Evolutionary conservation across 2,113 vertebrate species (phyloP), one percentile per base, ranked within the genome.

Genomic region (Spilogale gracilis): DNA sequence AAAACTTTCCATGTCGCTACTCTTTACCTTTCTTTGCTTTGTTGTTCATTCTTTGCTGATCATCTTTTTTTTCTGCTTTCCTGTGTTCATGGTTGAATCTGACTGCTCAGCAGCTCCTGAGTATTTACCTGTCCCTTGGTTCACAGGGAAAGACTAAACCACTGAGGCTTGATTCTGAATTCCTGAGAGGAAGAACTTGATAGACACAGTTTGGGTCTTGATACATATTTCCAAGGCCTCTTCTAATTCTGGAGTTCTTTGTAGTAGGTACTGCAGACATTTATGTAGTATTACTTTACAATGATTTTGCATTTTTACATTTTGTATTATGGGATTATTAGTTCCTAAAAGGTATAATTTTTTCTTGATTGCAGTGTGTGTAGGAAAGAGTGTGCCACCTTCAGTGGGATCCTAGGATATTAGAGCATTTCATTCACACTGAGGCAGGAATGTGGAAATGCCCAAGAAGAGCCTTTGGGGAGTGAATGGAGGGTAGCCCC

Each of bases 261-360:
- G 32, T 69, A 69, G 60, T 56, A 13, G 81, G 25, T 25, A 73
- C 5, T 54, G 32, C 0, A 92, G 30, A 52, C 32, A 63, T 63
- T 45, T 85, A 67, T 18, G 54, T 82, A n/a, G 38, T 38, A 38
- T 38, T 38, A 38, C 38, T 38, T 38, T 38, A 38, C 38, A 38
- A 38, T 87, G 78, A 52, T 25, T 95, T 89, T 89, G 58, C 38
- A 80, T 86, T 82, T 78, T 91, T 94, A 30, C 54, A 73, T 79
- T 92, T 94, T 94, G 9, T 67, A 18, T 87, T 82, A 17, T 79
- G n/a, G 38, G 11, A 1, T 87, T 63, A 6, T 81, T 86, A 21
- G 43, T 89, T n/a, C 58, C 95, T 81, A 84, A 65, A 79, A 56
- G 82, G 25, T 81, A 9, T 27, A 30, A 25, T 90, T 91, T 87